Evolutionary conservation across 2,113 vertebrate genomes (phyloP).

Genomic region (Aleadryas rufinucha): DNA sequence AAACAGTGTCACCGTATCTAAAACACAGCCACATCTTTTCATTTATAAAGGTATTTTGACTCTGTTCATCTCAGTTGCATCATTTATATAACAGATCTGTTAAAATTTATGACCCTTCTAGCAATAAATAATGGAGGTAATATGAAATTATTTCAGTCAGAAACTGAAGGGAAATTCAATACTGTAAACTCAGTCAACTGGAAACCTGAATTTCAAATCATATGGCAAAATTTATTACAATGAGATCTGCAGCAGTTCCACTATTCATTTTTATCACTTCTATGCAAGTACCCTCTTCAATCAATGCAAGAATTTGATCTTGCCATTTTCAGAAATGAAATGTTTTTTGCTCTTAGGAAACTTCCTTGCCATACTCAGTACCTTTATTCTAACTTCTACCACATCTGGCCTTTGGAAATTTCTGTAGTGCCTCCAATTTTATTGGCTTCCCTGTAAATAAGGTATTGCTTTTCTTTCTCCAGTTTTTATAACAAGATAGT

Average conservation of each 20-base stretch:
- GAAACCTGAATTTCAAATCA: slow-evolving; percentile 34
- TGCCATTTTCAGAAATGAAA: neutral
- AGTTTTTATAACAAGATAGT: neutral
- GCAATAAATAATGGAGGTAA: neutral
- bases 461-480: neutral
- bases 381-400: neutral
- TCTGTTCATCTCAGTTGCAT: neutral
- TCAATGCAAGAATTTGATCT: neutral
- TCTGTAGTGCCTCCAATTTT: neutral
- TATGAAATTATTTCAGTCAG: slow-evolving; percentile 12
- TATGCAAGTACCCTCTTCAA: neutral
- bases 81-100: neutral
- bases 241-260: neutral
- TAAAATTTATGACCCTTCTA: slow-evolving; percentile 8
- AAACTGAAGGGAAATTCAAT: slow-evolving; percentile 24
- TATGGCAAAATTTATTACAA: slow-evolving; percentile 21
- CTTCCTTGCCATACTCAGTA: neutral
- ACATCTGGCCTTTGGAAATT: neutral
- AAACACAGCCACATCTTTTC: neutral
- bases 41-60: neutral
- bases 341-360: neutral
- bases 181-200: slow-evolving; percentile 8
- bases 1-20: neutral
- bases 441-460: neutral
- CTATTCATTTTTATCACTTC: neutral